A percentile compares a stretch with the other conserved stretches of the same genome.
Evolutionary conservation across 1,140 invertebrate genomes (phyloP).

Genomic region (Drosophila ogumai): DNA sequence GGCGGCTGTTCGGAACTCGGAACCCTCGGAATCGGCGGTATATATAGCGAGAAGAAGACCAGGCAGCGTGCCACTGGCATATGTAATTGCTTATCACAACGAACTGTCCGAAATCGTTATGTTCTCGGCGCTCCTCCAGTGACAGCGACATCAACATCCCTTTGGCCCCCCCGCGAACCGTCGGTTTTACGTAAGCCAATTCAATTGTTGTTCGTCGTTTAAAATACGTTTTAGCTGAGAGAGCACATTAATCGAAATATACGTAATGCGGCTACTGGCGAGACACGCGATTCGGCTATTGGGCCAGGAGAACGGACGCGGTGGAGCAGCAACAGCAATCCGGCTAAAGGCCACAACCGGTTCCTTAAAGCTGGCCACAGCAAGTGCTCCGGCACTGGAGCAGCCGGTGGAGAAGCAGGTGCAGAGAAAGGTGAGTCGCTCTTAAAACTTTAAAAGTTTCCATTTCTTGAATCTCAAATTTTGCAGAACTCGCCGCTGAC

Average conservation of each 20-base stretch:
- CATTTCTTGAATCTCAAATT: constrained; percentile 10
- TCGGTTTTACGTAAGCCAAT: constrained; percentile 65
- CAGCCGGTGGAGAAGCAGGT: constrained; percentile 47
- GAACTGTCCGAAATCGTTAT: constrained; percentile 52
- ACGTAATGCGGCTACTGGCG: constrained; percentile 56
- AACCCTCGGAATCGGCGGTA: constrained; percentile 15
- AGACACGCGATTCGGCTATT: constrained; percentile 57
- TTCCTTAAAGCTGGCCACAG: constrained; percentile 63
- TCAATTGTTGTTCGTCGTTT: constrained; percentile 15
- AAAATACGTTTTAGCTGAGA: constrained; percentile 21
- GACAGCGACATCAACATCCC: constrained; percentile 28
- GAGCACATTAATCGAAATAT: constrained; percentile 46
- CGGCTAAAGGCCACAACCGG: constrained; percentile 67
- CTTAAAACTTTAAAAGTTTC: neutral
- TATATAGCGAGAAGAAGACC: neutral
- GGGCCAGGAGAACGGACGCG: constrained; percentile 33
- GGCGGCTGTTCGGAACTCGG: constrained; percentile 28
- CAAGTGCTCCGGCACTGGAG: constrained; percentile 43
- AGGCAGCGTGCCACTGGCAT: constrained; percentile 32
- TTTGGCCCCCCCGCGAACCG: constrained; percentile 33
- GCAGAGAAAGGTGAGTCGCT: constrained; percentile 36
- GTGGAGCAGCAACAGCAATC: constrained; percentile 6
- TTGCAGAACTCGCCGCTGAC: constrained; percentile 79
- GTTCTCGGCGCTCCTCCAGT: constrained; percentile 38
- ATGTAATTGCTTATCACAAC: constrained; percentile 68